These are phyloP conservation scores for Drosophila guanche DNA, from an alignment of 1,140 invertebrate species.

Conservation along the genomic window DNA sequence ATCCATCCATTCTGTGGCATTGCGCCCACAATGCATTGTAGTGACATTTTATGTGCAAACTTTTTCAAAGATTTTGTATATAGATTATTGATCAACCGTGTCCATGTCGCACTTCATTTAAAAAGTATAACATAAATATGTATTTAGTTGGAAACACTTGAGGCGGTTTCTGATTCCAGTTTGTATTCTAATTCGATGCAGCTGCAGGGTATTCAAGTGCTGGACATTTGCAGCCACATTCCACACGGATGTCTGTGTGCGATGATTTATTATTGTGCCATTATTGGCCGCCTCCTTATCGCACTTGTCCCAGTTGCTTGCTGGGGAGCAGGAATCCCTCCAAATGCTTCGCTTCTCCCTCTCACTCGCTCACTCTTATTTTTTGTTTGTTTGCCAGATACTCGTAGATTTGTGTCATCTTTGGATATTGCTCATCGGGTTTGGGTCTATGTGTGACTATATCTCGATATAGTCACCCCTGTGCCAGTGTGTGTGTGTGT, in stretches of 20 bases:
- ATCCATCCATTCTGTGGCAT: neutral
- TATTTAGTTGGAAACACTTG: too few species aligned
- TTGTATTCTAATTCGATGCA: neutral
- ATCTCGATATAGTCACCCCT: slow-evolving; percentile 38
- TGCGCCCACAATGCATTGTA: slow-evolving; percentile 20
- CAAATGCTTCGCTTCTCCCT: too few species aligned
- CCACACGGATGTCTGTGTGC: slow-evolving; percentile 17
- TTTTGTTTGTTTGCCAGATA: slow-evolving; percentile 17
- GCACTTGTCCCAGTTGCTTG: slow-evolving; percentile 32
- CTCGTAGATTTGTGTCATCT: neutral
- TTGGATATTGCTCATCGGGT: neutral
- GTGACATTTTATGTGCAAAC: slow-evolving; percentile 26
- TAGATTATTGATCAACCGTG: too few species aligned
- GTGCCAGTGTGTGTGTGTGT: neutral
- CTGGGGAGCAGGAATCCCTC: slow-evolving; percentile 2
- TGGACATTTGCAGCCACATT: neutral
- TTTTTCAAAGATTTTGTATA: slow-evolving; percentile 9
- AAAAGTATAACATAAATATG: too few species aligned
- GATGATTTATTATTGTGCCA: slow-evolving; percentile 64
- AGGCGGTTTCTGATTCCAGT: neutral
- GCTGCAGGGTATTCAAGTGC: too few species aligned
- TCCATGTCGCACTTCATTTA: too few species aligned
- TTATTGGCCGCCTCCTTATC: slow-evolving; percentile 59
- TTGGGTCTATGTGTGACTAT: neutral
- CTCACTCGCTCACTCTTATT: neutral